Percentiles rank a stretch among this genome's conserved stretches.
Evolutionary conservation across 2,797 vertebrate species (phyloP).

Genomic region (Lindbergichthys nudifrons): DNA sequence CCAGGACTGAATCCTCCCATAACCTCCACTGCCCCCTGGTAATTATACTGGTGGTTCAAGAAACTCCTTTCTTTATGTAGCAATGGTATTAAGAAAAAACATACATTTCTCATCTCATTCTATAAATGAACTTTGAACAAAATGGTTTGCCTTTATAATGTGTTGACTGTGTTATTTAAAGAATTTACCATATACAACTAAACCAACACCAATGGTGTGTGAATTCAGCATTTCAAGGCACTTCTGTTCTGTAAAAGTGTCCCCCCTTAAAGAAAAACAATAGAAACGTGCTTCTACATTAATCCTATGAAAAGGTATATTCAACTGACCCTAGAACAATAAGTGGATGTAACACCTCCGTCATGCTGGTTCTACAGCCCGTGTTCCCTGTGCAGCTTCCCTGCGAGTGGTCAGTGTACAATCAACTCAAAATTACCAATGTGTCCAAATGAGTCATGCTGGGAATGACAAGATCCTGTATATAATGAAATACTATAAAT

Average conservation of each 20-base stretch:
- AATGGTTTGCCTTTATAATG: slow-evolving; percentile 56
- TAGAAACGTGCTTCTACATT: slow-evolving; percentile 37
- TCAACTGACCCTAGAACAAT: slow-evolving; percentile 63
- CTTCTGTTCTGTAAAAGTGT: slow-evolving; percentile 42
- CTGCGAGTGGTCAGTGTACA: slow-evolving; percentile 83
- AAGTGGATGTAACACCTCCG: slow-evolving; percentile 61
- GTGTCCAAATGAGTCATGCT: slow-evolving; percentile 93
- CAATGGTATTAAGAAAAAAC: slow-evolving; percentile 59
- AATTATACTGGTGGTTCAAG: slow-evolving; percentile 49
- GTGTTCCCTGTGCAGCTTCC: slow-evolving; percentile 62
- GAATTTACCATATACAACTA: slow-evolving; percentile 50
- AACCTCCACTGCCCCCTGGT: slow-evolving; percentile 46
- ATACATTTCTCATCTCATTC: slow-evolving; percentile 59
- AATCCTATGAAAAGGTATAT: slow-evolving; percentile 48
- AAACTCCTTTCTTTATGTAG: slow-evolving; percentile 75
- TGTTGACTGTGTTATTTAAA: slow-evolving; percentile 58
- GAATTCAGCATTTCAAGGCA: slow-evolving; percentile 58
- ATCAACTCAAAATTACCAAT: slow-evolving; percentile 84
- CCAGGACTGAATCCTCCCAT: slow-evolving; percentile 48
- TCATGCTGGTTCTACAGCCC: slow-evolving; percentile 56
- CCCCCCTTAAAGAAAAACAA: slow-evolving; percentile 47
- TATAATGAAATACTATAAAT: slow-evolving; percentile 89
- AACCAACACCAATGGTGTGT: slow-evolving; percentile 59
- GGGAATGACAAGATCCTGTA: slow-evolving; percentile 95
- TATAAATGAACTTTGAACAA: slow-evolving; percentile 57